These are phyloP conservation scores for Potamilus streckersoni DNA, from an alignment of 1,140 invertebrate genomes.

Conservation along the genomic window DNA sequence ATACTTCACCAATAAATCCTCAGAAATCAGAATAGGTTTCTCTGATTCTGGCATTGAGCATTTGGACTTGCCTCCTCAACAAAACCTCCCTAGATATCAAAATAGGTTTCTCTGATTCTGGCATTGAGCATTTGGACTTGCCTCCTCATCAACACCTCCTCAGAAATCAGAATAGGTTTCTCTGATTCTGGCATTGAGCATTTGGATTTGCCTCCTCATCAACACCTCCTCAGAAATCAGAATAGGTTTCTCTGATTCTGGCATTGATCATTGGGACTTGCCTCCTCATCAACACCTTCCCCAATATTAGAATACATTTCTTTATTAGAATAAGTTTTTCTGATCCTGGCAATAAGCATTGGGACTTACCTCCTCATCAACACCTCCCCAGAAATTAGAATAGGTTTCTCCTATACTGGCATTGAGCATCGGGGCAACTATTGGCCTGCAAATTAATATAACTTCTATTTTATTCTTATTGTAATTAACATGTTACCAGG, in stretches of 20 bases:
- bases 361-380: conserved; percentile 63
- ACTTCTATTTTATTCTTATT: too few species aligned
- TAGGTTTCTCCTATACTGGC: conserved; percentile 82
- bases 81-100: too few species aligned
- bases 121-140: conserved; percentile 63
- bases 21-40: conserved; percentile 55
- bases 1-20: too few species aligned
- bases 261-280: conserved; percentile 63
- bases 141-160: conserved; percentile 71
- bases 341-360: too few species aligned
- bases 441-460: conserved; percentile 48
- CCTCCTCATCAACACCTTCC: conserved; percentile 74
- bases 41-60: too few species aligned
- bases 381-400: conserved; percentile 95
- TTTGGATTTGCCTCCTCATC: conserved; percentile 63
- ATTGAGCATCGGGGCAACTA: conserved; percentile 85
- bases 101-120: conserved; percentile 55
- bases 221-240: conserved; percentile 71
- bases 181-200: too few species aligned
- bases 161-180: conserved; percentile 55
- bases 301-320: conserved; percentile 95
- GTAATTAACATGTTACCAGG: too few species aligned
- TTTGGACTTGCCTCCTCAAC: conserved; percentile 62
- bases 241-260: conserved; percentile 55
- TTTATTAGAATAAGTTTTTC: conserved; percentile 55